Conservation (phyloP, 2,797 vertebrate genomes). For the Acanthurus tractus region DNA sequence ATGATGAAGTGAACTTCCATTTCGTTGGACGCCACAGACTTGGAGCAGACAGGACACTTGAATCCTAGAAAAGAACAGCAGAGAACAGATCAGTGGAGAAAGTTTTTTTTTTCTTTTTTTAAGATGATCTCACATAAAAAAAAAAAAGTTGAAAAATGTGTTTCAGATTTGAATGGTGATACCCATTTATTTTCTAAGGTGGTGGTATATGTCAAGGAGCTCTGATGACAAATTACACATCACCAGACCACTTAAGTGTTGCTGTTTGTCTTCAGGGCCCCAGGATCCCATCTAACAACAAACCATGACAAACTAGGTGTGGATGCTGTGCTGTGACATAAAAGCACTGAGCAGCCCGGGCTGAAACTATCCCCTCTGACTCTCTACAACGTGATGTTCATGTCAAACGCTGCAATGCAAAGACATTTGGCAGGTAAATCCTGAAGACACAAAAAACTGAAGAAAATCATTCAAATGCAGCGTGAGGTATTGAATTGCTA, state of each 20-base stretch:
- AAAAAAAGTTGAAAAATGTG: not conserved
- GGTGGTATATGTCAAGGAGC: constrained; percentile 22
- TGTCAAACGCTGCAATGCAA: constrained; percentile 4
- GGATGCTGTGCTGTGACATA: constrained; percentile 17
- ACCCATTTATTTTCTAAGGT: constrained; percentile 18
- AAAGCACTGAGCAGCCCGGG: constrained; percentile 7
- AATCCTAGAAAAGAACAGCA: constrained; percentile 88
- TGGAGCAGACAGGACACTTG: constrained; percentile 99
- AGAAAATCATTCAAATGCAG: not conserved
- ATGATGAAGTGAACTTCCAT: constrained; percentile 99
- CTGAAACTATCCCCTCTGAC: not conserved
- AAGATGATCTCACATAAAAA: not conserved
- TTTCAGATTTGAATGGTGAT: constrained; percentile 10
- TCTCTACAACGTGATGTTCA: not conserved
- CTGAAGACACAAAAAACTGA: not conserved
- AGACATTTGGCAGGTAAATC: not conserved
- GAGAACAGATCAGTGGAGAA: constrained; percentile 1
- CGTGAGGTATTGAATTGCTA: constrained; percentile 1
- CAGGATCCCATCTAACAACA: constrained; percentile 34
- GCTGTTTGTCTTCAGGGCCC: constrained; percentile 39
- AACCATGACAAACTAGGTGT: constrained; percentile 36
- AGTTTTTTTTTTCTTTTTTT: not conserved
- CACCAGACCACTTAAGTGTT: constrained; percentile 38
- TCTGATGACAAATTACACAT: constrained; percentile 44
- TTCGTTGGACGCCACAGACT: constrained; percentile 98